These are phyloP conservation scores for Philopedon plagiatum DNA, from an alignment of 2,888 invertebrate genomes.

Conservation along the genomic window DNA sequence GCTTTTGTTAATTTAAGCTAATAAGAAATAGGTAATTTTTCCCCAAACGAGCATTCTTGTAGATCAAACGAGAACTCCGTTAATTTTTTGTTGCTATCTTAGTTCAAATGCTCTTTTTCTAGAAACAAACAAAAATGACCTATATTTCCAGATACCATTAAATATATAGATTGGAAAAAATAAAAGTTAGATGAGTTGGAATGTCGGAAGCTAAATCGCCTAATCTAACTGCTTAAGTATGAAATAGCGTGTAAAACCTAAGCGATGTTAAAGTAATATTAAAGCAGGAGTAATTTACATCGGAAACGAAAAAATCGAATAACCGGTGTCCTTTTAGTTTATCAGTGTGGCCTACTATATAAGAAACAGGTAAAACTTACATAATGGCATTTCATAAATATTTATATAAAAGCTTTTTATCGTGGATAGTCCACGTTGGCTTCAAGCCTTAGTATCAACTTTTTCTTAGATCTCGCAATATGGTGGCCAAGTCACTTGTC, in stretches of 20 bases:
- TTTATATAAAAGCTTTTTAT: too few species aligned
- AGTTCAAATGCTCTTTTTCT: neutral
- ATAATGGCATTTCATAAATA: too few species aligned
- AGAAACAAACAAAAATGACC: slow-evolving; percentile 36
- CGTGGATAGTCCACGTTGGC: too few species aligned
- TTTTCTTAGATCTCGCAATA: too few species aligned
- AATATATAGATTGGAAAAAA: slow-evolving; percentile 30
- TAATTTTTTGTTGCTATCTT: neutral
- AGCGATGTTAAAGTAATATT: slow-evolving; percentile 42
- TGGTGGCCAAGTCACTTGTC: too few species aligned
- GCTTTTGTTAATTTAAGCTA: too few species aligned
- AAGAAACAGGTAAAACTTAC: too few species aligned
- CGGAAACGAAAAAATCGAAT: slow-evolving; percentile 49
- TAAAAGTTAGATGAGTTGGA: slow-evolving; percentile 31
- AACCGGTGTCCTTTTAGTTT: slow-evolving; percentile 35
- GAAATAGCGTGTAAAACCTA: slow-evolving; percentile 58
- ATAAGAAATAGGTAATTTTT: too few species aligned
- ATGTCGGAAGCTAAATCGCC: slow-evolving; percentile 33
- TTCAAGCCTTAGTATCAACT: too few species aligned
- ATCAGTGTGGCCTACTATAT: slow-evolving; percentile 29
- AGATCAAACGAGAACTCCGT: too few species aligned
- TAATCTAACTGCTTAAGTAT: slow-evolving; percentile 53
- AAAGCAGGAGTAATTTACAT: slow-evolving; percentile 39
- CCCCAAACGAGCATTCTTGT: too few species aligned
- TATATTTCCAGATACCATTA: slow-evolving; percentile 32